Evolutionary conservation across 30 jellyfish, hydroid and myxozoan species (phyloP).

Genomic region (Turritopsis rubra): DNA sequence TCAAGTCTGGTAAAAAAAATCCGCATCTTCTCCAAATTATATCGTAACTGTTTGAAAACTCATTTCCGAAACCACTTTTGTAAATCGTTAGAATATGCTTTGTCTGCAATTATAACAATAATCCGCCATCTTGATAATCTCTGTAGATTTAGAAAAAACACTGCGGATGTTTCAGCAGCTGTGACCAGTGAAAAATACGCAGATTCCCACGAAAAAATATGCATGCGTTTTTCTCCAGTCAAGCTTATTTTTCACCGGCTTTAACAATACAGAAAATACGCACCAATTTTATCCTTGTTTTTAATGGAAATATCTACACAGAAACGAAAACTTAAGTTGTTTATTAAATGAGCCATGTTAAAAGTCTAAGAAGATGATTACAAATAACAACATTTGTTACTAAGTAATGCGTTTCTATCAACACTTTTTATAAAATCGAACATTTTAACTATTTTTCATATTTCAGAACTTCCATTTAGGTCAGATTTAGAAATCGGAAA

Average conservation of each 20-base stretch:
- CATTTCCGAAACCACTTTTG: background rate
- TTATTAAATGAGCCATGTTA: no score
- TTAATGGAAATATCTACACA: background rate
- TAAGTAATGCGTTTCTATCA: no score
- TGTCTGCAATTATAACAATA: no score
- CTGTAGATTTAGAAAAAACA: background rate
- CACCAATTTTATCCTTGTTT: background rate
- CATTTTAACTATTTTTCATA: background rate
- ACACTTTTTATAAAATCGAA: no score
- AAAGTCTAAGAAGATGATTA: no score
- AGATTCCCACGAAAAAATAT: background rate
- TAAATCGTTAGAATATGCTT: no score
- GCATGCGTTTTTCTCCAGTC: background rate
- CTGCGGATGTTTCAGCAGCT: background rate
- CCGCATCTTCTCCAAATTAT: background rate
- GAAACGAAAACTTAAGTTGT: no score
- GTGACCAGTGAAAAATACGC: background rate
- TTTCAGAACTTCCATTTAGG: background rate
- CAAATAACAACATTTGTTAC: no score
- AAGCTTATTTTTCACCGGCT: background rate
- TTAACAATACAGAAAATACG: background rate
- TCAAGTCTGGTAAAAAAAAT: slow-evolving; percentile 2
- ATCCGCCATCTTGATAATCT: background rate
- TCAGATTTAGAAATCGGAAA: no score
- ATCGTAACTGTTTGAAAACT: no score